phyloP scores from a whole-genome alignment of 2,888 invertebrate species.

The Elegia similella region DNA sequence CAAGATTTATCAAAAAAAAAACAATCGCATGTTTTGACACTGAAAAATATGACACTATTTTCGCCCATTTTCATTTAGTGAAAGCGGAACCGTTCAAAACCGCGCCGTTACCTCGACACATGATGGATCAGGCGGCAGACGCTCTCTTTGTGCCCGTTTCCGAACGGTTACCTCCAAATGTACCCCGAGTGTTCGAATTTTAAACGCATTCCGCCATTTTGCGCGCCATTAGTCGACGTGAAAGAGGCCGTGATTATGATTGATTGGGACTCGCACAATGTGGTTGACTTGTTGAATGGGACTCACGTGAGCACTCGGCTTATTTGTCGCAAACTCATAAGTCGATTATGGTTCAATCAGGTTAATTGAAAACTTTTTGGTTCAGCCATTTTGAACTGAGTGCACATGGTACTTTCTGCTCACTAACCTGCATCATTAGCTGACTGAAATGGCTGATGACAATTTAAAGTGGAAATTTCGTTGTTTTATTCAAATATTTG shows the following conservation, averaged over 20 bases:
- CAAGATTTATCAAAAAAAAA: neutral
- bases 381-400: neutral
- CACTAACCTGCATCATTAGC: too few species aligned
- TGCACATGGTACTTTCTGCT: neutral
- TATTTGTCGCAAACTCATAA: constrained; percentile 58
- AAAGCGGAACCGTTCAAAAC: constrained; percentile 24
- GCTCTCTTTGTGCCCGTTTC: constrained; percentile 70
- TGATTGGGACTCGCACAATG: constrained; percentile 67
- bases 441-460: too few species aligned
- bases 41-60: constrained; percentile 20
- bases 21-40: constrained; percentile 8
- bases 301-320: constrained; percentile 62
- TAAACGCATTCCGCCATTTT: constrained; percentile 77
- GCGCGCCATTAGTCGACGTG: constrained; percentile 79
- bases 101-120: constrained; percentile 48
- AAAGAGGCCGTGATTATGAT: constrained; percentile 80
- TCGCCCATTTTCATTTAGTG: constrained; percentile 7
- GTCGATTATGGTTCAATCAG: constrained; percentile 32
- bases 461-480: too few species aligned
- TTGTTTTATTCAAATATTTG: too few species aligned
- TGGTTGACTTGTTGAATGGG: constrained; percentile 73
- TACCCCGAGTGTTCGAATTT: constrained; percentile 66
- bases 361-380: constrained; percentile 5
- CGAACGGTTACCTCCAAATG: constrained; percentile 76
- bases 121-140: constrained; percentile 67